A percentile compares a stretch with the other conserved stretches of the same genome.
These are phyloP conservation scores for Phaenicophaeus curvirostris DNA, from an alignment of 2,797 vertebrate species.

Conservation along the genomic window DNA sequence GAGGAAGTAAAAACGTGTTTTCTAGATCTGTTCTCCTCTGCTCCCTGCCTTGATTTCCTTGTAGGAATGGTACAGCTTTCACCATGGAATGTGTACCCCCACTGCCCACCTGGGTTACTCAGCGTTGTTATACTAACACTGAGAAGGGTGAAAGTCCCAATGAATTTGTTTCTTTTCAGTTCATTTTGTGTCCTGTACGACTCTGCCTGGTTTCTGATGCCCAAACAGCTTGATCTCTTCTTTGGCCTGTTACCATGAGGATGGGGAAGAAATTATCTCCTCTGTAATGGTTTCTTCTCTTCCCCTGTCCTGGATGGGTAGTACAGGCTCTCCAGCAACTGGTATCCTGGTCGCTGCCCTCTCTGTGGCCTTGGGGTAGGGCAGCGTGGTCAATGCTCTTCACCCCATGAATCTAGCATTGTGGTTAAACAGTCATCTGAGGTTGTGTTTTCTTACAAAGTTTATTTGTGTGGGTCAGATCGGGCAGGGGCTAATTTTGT, in stretches of 20 bases:
- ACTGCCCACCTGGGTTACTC: not conserved
- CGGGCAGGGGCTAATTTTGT: not conserved
- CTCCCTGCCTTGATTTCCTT: not conserved
- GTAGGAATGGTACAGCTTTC: not conserved
- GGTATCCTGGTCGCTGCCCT: not conserved
- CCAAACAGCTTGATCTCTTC: not conserved
- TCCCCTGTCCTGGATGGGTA: not conserved
- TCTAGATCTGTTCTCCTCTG: fast-evolving
- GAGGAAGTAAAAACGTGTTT: not conserved
- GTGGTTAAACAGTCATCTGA: not conserved
- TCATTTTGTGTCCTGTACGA: not conserved
- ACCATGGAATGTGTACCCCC: not conserved
- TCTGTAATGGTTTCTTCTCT: not conserved
- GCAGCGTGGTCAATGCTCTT: not conserved
- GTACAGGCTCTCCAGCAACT: fast-evolving
- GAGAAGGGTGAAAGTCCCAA: not conserved
- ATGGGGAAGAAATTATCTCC: not conserved
- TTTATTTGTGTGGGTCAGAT: not conserved
- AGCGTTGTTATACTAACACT: fast-evolving
- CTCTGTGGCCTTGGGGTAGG: not conserved
- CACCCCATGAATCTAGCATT: not conserved
- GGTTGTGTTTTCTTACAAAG: not conserved
- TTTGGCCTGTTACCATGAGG: not conserved
- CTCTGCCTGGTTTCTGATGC: not conserved
- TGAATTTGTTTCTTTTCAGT: not conserved